These are phyloP conservation scores for Busseola fusca DNA, from an alignment of 2,888 invertebrate species.

Conservation along the genomic window DNA sequence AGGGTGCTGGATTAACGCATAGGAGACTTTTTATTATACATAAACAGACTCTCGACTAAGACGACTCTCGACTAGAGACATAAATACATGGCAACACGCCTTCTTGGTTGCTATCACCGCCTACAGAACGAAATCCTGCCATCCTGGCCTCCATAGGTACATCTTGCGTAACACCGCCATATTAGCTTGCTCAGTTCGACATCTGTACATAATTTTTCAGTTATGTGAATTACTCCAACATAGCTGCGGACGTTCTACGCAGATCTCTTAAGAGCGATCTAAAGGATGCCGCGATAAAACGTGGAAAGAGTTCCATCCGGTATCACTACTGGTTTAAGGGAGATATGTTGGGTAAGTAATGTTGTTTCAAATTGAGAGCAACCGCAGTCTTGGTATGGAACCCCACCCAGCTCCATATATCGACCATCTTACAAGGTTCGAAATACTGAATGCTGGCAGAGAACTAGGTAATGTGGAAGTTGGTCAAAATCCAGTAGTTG, in stretches of 20 bases:
- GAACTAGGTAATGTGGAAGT: not conserved
- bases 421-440: not conserved
- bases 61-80: no score
- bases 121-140: not conserved
- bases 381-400: not conserved
- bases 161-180: not conserved
- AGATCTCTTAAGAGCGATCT: conserved; percentile 41
- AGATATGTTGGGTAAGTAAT: conserved; percentile 39
- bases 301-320: conserved; percentile 11
- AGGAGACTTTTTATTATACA: no score
- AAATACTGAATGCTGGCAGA: not conserved
- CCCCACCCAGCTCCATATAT: not conserved
- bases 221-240: conserved; percentile 60
- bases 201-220: conserved; percentile 34
- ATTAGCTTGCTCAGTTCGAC: not conserved
- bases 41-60: no score
- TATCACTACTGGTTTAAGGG: conserved; percentile 53
- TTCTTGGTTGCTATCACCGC: not conserved
- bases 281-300: conserved; percentile 31
- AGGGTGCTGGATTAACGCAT: no score
- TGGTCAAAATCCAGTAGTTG: not conserved
- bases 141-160: not conserved
- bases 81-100: not conserved
- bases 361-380: not conserved
- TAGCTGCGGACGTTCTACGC: conserved; percentile 52